These are phyloP conservation scores for Antheraea mylitta DNA, from an alignment of 1,140 invertebrate species.

Conservation along the genomic window DNA sequence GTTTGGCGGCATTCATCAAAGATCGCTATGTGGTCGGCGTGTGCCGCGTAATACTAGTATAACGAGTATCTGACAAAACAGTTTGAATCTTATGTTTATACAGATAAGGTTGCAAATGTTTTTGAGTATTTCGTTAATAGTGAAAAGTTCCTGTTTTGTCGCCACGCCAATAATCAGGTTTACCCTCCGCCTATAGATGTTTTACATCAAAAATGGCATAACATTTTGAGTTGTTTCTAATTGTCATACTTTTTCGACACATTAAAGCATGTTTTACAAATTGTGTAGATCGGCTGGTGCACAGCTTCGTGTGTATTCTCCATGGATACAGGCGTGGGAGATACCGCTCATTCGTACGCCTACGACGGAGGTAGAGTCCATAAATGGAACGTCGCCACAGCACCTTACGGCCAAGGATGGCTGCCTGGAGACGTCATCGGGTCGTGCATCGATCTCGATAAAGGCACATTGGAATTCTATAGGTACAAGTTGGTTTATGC, in stretches of 20 bases:
- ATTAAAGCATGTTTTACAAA: not conserved
- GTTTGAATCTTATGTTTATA: too few relatives aligned
- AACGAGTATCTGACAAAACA: too few relatives aligned
- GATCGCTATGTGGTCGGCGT: too few relatives aligned
- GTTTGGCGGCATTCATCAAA: too few relatives aligned
- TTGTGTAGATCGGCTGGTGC: conserved; percentile 85
- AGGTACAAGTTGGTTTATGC: conserved; percentile 45
- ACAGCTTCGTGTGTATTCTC: conserved; percentile 87
- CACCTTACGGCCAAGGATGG: conserved; percentile 90
- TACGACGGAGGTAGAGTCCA: conserved; percentile 90
- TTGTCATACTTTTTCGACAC: not conserved
- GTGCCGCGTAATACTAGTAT: too few relatives aligned
- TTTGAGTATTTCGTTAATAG: too few relatives aligned
- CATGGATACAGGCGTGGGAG: conserved; percentile 90
- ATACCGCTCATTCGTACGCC: conserved; percentile 88
- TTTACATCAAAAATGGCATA: too few relatives aligned
- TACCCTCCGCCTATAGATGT: too few relatives aligned
- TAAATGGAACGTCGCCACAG: conserved; percentile 90
- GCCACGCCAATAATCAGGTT: too few relatives aligned
- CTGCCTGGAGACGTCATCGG: conserved; percentile 90
- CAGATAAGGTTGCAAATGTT: too few relatives aligned
- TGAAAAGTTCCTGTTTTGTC: too few relatives aligned
- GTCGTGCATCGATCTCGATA: conserved; percentile 88
- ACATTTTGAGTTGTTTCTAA: not conserved
- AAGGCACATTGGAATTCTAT: conserved; percentile 81